phyloP scores from a whole-genome alignment of 2,113 vertebrate genomes.

The Urocynchramus pylzowi region DNA sequence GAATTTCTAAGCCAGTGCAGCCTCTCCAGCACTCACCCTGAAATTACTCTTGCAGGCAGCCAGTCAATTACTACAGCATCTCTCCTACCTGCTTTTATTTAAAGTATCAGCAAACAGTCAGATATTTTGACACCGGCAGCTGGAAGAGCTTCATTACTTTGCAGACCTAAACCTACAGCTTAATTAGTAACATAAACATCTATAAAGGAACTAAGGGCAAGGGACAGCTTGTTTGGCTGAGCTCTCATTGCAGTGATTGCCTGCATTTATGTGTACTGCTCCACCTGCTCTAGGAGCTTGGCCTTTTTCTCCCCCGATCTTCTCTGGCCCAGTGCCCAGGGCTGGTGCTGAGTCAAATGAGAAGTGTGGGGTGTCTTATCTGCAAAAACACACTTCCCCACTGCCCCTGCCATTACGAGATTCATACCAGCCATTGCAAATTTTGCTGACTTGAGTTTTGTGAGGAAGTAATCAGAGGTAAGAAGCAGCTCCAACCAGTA shows the following conservation, averaged over 20 bases:
- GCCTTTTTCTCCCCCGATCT: not conserved
- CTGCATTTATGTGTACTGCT: not conserved
- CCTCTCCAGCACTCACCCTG: not conserved
- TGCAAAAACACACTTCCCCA: not conserved
- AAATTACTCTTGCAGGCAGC: not conserved
- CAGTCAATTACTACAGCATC: not conserved
- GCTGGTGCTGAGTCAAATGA: not conserved
- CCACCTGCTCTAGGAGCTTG: not conserved
- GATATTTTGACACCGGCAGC: conserved; percentile 31
- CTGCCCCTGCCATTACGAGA: not conserved
- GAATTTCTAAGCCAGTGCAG: not conserved
- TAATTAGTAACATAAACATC: conserved; percentile 60
- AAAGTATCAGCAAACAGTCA: conserved; percentile 16
- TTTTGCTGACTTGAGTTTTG: conserved; percentile 17
- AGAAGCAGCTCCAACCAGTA: not conserved
- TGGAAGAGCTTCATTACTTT: conserved; percentile 39
- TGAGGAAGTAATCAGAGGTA: not conserved
- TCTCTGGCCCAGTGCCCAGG: not conserved
- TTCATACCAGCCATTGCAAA: not conserved
- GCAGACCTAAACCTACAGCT: conserved; percentile 31
- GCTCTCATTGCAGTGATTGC: not conserved
- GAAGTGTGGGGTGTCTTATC: not conserved
- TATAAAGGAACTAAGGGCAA: conserved; percentile 45
- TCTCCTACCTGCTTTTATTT: conserved; percentile 3
- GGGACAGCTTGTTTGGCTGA: conserved; percentile 13